These are phyloP conservation scores for Polypedilum pembai DNA, from an alignment of 1,140 invertebrate species.

Conservation along the genomic window DNA sequence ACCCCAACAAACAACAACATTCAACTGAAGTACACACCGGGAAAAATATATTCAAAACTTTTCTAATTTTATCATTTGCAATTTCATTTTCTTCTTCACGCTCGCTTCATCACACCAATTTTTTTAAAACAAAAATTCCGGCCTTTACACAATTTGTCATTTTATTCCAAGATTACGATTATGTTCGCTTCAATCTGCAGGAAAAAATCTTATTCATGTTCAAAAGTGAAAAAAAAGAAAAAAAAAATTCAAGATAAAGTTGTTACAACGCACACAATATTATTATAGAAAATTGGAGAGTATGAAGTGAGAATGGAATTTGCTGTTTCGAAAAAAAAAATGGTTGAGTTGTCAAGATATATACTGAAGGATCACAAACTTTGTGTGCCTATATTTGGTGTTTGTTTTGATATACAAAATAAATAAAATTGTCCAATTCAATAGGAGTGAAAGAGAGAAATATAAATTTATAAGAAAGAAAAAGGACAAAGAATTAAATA, in stretches of 20 bases:
- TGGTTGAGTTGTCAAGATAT: too few species aligned
- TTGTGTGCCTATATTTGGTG: too few species aligned
- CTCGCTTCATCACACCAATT: neutral
- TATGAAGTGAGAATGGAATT: too few species aligned
- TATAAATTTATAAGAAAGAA: too few species aligned
- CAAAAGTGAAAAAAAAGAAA: neutral
- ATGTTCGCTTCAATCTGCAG: neutral
- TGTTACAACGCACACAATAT: neutral
- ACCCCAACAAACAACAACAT: neutral
- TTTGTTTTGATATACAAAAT: too few species aligned
- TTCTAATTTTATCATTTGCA: conserved; percentile 22
- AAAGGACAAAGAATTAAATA: too few species aligned
- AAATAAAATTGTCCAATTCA: too few species aligned
- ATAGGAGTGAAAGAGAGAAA: too few species aligned
- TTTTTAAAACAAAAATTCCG: neutral
- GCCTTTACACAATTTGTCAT: neutral
- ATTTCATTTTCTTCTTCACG: neutral
- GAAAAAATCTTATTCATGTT: neutral
- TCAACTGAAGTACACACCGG: neutral
- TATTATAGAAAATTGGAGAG: too few species aligned
- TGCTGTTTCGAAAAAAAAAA: too few species aligned
- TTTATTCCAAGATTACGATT: neutral
- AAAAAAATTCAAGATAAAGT: neutral
- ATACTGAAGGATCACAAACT: too few species aligned
- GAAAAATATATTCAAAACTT: neutral